These are phyloP conservation scores for Criorhina ranunculi DNA, from an alignment of 2,888 invertebrate genomes.

Conservation along the genomic window DNA sequence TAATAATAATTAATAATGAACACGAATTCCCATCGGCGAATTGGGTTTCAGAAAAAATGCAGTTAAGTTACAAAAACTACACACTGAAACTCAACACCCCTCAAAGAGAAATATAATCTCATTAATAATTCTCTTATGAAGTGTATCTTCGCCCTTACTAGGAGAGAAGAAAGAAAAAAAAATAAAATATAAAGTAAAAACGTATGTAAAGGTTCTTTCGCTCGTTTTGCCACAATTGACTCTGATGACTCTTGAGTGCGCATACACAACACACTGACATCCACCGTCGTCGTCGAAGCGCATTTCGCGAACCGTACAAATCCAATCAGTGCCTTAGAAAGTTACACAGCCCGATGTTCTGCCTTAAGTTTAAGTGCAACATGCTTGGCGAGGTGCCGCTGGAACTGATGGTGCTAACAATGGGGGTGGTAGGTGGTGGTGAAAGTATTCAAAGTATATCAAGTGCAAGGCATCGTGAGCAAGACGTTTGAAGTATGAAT, in stretches of 20 bases:
- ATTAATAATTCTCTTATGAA: constrained; percentile 60
- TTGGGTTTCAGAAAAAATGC: constrained; percentile 71
- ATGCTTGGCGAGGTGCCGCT: constrained; percentile 33
- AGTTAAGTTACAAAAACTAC: constrained; percentile 30
- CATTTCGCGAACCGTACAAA: constrained; percentile 59
- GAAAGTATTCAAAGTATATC: constrained; percentile 61
- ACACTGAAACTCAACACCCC: constrained; percentile 55
- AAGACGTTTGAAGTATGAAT: constrained; percentile 47
- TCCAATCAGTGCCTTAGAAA: constrained; percentile 68
- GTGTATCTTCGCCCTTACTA: constrained; percentile 14
- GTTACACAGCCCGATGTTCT: constrained; percentile 21
- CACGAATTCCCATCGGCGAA: constrained; percentile 62
- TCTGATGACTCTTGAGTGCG: constrained; percentile 62
- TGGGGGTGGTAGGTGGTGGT: constrained; percentile 5
- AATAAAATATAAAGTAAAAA: constrained; percentile 21
- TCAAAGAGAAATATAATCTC: constrained; percentile 70
- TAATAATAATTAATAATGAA: constrained; percentile 70
- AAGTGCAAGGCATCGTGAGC: constrained; percentile 60
- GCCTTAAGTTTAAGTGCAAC: constrained; percentile 58
- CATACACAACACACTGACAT: constrained; percentile 28
- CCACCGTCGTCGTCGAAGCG: constrained; percentile 13
- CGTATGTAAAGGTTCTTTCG: constrained; percentile 66
- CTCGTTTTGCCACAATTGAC: constrained; percentile 75
- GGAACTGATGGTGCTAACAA: neutral
- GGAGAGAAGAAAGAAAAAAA: neutral